Conservation (phyloP, 2,797 vertebrate species). For the Semotilus atromaculatus region DNA sequence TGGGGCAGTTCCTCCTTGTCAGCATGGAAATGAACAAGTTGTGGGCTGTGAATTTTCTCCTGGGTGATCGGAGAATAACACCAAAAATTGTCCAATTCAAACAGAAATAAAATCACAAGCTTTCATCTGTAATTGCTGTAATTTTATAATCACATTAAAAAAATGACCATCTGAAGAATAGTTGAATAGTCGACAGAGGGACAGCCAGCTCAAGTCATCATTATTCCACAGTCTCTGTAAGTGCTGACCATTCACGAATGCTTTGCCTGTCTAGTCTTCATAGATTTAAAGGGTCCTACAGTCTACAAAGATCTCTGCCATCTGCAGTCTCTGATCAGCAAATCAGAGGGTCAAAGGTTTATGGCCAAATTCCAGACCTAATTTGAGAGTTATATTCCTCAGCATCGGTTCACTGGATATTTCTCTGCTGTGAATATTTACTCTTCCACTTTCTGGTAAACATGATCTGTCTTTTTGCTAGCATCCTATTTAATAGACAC, state of each 20-base stretch:
- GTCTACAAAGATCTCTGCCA: background rate
- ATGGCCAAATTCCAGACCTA: slow-evolving; percentile 6
- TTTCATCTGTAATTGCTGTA: background rate
- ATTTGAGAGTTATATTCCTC: slow-evolving; percentile 3
- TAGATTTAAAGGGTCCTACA: background rate
- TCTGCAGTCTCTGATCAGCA: slow-evolving; percentile 19
- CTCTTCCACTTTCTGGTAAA: slow-evolving; percentile 7
- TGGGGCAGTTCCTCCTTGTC: background rate
- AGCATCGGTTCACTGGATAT: background rate
- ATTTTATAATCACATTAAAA: background rate
- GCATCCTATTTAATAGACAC: background rate
- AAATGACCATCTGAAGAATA: background rate
- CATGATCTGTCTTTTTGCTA: background rate
- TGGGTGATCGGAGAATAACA: background rate
- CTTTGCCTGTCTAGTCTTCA: background rate
- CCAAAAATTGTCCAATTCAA: background rate
- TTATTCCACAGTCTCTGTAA: background rate
- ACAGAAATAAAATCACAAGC: background rate
- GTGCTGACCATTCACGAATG: background rate
- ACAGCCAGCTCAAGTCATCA: background rate
- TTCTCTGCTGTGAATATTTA: slow-evolving; percentile 21
- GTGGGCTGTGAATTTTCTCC: background rate
- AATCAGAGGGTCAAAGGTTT: slow-evolving; percentile 33
- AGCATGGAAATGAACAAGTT: no score
- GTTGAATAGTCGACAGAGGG: background rate